Evolutionary conservation across 2,888 invertebrate species (phyloP), one percentile per base, ranked within the genome.

Genomic region (Troides oblongomaculatus): DNA sequence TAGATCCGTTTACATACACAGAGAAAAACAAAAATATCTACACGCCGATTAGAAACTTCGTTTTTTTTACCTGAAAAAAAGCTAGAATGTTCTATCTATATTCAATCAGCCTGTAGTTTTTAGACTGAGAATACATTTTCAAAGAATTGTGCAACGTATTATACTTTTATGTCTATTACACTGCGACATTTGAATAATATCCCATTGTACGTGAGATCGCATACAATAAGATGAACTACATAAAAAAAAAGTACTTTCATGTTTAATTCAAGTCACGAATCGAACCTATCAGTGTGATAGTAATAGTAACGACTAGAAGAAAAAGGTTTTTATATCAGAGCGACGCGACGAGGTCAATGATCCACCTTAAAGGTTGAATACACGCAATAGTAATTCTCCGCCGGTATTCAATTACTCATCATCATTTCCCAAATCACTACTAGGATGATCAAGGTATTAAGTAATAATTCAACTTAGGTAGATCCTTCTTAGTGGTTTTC

Each of bases 241-340:
- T 39, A 39, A 57, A 6, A 21, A 56, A 57, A 50, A 57, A 57
- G 6, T 21, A n/a, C 18, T 57, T 57, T 21, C 56, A 56, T n/a
- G n/a, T 56, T 18, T 56, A 56, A 56, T 56, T 56, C 56, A 56
- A 56, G 56, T 56, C 56, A 56, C 56, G 56, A 18, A 56, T 56
- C 17, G 7, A 56, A 56, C 56, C 18, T 56, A 56, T 56, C 18
- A n/a, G n/a, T 5, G 56, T 56, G 18, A 17, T 56, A 56, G 56
- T 17, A 56, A 56, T 56, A n/a, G 18, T 7, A 56, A 21, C n/a
- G 12, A 18, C 18, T 56, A 0, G n/a, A 56, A 56, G n/a, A 56
- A 18, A 18, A 56, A 7, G 18, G 18, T 56, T n/a, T 7, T n/a
- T n/a, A 18, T 4, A 56, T 17, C 7, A 56, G 4, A 56, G 12